Evolutionary conservation across 2,797 vertebrate species (phyloP).

Genomic region (Cossypha polioptera): DNA sequence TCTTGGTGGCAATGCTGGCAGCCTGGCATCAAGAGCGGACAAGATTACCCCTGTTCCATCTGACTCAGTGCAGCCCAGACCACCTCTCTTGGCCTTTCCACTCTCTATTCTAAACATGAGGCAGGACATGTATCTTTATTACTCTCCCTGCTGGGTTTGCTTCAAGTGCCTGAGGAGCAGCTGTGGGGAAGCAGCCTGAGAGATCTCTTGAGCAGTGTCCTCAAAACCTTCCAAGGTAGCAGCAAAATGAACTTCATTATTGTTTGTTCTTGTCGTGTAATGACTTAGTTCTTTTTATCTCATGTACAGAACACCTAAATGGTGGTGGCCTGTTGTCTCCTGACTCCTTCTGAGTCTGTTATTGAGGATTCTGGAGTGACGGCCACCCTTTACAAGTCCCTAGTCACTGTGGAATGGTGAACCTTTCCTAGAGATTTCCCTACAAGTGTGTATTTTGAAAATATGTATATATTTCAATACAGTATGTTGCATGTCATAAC

Average conservation of each 20-base stretch:
- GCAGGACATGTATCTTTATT: not conserved
- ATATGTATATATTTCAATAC: not conserved
- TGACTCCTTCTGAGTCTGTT: not conserved
- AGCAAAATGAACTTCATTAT: not conserved
- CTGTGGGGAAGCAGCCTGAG: not conserved
- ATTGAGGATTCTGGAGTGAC: not conserved
- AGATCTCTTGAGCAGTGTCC: not conserved
- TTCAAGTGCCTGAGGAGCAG: rapidly evolving
- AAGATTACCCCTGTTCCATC: not conserved
- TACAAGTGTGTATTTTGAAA: not conserved
- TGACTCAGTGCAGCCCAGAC: not conserved
- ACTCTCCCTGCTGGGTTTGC: not conserved
- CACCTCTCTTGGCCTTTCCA: rapidly evolving
- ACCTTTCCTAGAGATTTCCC: not conserved
- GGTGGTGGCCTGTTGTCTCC: not conserved
- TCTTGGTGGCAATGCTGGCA: rapidly evolving
- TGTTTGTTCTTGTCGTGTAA: not conserved
- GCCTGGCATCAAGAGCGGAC: rapidly evolving
- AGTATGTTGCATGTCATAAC: not conserved
- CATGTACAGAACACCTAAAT: not conserved
- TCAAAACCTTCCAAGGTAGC: not conserved
- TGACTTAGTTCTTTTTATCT: not conserved
- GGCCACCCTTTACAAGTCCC: rapidly evolving
- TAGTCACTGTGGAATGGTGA: rapidly evolving
- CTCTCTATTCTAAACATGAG: not conserved